phyloP scores from a whole-genome alignment of 1,140 invertebrate species.

The Tachypleus tridentatus region DNA sequence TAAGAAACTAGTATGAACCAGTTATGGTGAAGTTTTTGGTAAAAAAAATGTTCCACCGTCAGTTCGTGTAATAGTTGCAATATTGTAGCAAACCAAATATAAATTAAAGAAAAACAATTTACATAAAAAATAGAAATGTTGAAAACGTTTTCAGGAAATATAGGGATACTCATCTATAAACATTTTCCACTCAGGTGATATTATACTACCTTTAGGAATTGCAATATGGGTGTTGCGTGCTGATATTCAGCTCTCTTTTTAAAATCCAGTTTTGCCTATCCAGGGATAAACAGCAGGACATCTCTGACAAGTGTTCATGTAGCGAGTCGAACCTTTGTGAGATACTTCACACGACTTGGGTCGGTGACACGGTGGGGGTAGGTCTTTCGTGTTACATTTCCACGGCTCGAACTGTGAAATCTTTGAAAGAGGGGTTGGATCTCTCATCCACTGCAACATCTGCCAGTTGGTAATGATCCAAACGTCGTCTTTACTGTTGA shows the following conservation, averaged over 20 bases:
- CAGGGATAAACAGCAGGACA: conserved; percentile 86
- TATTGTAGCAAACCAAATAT: too few species aligned
- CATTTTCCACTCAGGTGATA: too few species aligned
- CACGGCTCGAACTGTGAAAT: conserved; percentile 74
- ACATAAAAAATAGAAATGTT: too few species aligned
- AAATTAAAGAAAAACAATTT: too few species aligned
- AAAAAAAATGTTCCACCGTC: too few species aligned
- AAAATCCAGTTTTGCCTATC: conserved; percentile 60
- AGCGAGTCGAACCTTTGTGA: conserved; percentile 83
- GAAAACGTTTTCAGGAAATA: too few species aligned
- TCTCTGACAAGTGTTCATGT: conserved; percentile 76
- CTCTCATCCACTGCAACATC: conserved; percentile 81
- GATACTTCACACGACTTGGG: conserved; percentile 87
- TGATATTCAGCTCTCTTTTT: neutral
- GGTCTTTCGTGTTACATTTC: conserved; percentile 58
- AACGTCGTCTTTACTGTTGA: conserved; percentile 75
- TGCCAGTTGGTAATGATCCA: conserved; percentile 89
- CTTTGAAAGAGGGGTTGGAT: conserved; percentile 67
- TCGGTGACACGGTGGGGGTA: conserved; percentile 79
- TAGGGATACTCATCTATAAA: too few species aligned
- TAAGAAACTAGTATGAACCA: too few species aligned
- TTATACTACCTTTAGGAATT: too few species aligned
- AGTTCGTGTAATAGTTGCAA: too few species aligned
- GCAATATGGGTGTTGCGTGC: too few species aligned
- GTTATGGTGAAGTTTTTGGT: too few species aligned